Evolutionary conservation across 2,113 vertebrate species (phyloP).

Genomic region (Pomatostomus ruficeps): DNA sequence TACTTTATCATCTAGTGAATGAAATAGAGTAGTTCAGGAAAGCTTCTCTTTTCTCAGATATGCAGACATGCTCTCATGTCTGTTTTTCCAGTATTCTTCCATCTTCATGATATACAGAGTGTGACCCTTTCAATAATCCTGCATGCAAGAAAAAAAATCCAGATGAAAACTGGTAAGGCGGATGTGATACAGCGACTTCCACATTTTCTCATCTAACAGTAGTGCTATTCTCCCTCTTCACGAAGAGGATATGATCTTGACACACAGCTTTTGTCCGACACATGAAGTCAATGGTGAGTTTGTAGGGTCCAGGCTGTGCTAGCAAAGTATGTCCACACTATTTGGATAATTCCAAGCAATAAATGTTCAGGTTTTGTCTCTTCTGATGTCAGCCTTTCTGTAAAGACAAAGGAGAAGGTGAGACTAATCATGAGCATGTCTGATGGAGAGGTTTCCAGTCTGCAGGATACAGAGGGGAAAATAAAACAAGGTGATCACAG

Average conservation of each 20-base stretch:
- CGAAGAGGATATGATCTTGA: background rate
- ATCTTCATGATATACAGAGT: background rate
- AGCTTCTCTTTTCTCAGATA: background rate
- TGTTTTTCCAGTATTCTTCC: background rate
- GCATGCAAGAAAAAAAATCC: background rate
- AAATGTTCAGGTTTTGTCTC: background rate
- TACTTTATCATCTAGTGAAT: background rate
- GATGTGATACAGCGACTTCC: background rate
- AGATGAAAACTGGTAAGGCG: background rate
- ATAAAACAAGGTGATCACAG: background rate
- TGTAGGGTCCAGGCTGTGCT: background rate
- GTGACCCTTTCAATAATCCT: background rate
- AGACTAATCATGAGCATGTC: background rate
- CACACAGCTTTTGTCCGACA: background rate
- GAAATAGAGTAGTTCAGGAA: background rate
- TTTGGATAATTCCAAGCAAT: background rate
- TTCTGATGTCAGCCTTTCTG: background rate
- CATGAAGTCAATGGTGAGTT: fast-evolving
- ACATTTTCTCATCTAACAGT: background rate
- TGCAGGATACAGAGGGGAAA: background rate
- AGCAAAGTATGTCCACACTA: background rate
- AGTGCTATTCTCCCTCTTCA: background rate
- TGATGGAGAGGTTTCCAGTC: background rate
- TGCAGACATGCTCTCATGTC: background rate
- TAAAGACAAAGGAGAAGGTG: background rate